Conservation (phyloP, 2,888 invertebrate species). For the Poecilobothrus nobilitatus region DNA sequence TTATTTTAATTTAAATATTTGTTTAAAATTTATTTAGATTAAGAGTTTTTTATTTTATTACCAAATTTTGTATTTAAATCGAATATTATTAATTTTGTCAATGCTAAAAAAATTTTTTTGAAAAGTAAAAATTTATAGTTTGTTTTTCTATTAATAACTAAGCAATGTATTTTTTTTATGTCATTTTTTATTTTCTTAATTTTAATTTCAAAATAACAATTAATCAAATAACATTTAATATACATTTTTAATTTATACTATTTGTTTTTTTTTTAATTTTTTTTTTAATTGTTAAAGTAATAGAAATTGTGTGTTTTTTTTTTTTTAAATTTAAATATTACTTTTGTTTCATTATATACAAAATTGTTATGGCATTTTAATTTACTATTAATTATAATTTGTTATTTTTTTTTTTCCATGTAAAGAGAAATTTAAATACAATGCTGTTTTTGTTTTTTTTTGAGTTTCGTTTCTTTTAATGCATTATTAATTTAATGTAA, state of each 20-base stretch:
- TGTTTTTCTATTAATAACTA: neutral
- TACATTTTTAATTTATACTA: slow-evolving; percentile 1
- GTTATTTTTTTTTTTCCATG: neutral
- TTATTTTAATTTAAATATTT: slow-evolving; percentile 7
- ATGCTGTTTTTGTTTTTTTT: too few relatives aligned
- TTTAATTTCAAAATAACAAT: neutral
- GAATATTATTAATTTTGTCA: neutral
- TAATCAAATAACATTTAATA: neutral
- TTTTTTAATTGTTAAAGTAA: neutral
- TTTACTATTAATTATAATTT: neutral
- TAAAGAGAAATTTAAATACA: neutral
- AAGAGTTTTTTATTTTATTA: slow-evolving; percentile 8
- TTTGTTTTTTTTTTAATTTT: neutral
- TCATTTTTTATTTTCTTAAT: neutral
- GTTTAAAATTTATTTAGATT: slow-evolving; percentile 22
- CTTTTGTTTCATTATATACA: too few relatives aligned
- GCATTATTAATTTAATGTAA: too few relatives aligned
- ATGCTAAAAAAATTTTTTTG: neutral
- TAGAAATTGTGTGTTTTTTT: too few relatives aligned
- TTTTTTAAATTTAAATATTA: too few relatives aligned
- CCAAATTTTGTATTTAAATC: slow-evolving; percentile 1
- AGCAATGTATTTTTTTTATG: neutral
- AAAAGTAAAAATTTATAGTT: neutral
- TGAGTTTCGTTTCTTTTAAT: neutral
- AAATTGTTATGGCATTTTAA: too few relatives aligned